phyloP scores from a whole-genome alignment of 2,113 vertebrate genomes.

The Ptilorrhoa leucosticta region DNA sequence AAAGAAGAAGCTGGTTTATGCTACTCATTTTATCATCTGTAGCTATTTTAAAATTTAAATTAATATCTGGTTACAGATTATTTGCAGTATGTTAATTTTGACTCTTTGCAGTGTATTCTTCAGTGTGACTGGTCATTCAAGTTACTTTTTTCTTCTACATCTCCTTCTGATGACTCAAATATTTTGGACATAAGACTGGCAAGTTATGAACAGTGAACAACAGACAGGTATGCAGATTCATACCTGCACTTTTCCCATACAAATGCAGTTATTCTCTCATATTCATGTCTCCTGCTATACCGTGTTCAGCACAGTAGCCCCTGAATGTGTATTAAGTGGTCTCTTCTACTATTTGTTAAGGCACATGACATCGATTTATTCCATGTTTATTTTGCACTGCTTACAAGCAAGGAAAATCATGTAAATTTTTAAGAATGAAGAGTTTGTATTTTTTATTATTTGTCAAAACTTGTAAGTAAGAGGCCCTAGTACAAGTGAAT shows the following conservation, averaged over 20 bases:
- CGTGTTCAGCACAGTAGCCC: background rate
- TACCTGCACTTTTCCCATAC: background rate
- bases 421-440: background rate
- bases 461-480: background rate
- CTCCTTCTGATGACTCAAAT: background rate
- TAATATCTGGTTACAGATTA: background rate
- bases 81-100: background rate
- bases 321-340: background rate
- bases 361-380: background rate
- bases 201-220: background rate
- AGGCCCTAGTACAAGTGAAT: background rate
- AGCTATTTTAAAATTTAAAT: background rate
- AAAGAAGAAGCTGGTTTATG: background rate
- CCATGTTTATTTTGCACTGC: background rate
- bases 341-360: background rate
- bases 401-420: background rate
- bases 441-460: background rate
- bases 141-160: background rate
- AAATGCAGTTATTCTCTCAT: background rate
- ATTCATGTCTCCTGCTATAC: background rate
- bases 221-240: background rate
- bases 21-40: background rate
- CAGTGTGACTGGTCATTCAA: background rate
- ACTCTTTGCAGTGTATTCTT: background rate
- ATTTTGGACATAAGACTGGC: background rate